Percentiles rank a stretch among this genome's conserved stretches.
Evolutionary conservation across 2,113 vertebrate species (phyloP).

Genomic region (Sula dactylatra): DNA sequence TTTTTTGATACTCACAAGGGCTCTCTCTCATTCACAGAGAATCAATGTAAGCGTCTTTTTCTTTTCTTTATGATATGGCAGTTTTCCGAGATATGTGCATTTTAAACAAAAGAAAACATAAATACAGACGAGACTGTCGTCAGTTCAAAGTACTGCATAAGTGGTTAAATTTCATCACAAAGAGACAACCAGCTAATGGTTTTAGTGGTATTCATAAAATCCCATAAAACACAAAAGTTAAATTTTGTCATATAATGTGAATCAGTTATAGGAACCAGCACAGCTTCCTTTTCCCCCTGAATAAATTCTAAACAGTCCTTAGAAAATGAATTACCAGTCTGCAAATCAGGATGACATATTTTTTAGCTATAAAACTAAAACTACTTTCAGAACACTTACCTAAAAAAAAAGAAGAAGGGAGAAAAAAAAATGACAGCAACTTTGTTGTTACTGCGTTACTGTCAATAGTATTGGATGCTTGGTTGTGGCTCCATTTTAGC

Average conservation of each 20-base stretch:
- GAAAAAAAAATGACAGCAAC: conserved; percentile 22
- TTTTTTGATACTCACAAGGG: not conserved
- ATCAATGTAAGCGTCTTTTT: not conserved
- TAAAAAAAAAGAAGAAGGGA: not conserved
- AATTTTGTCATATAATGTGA: conserved; percentile 72
- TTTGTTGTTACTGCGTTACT: conserved; percentile 29
- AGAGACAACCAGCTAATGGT: conserved; percentile 74
- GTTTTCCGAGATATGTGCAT: conserved; percentile 13
- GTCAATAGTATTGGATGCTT: conserved; percentile 52
- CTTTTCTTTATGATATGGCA: not conserved
- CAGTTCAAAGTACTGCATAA: conserved; percentile 68
- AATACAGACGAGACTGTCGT: conserved; percentile 59
- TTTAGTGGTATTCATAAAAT: conserved; percentile 76
- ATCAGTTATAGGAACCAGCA: conserved; percentile 63
- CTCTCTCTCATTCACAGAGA: not conserved
- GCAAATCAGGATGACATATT: conserved; percentile 72
- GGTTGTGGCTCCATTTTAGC: conserved; percentile 62
- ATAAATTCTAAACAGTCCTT: conserved; percentile 78
- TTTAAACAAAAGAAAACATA: conserved; percentile 74
- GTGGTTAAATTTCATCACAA: conserved; percentile 76
- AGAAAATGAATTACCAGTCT: conserved; percentile 73
- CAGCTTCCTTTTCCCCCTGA: conserved; percentile 68
- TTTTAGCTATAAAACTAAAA: conserved; percentile 69
- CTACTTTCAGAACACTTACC: conserved; percentile 68
- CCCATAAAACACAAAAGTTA: conserved; percentile 73